Percentiles rank a stretch among this genome's conserved stretches.
Evolutionary conservation across 2,113 vertebrate genomes (phyloP).

Genomic region (Scolopax mira): DNA sequence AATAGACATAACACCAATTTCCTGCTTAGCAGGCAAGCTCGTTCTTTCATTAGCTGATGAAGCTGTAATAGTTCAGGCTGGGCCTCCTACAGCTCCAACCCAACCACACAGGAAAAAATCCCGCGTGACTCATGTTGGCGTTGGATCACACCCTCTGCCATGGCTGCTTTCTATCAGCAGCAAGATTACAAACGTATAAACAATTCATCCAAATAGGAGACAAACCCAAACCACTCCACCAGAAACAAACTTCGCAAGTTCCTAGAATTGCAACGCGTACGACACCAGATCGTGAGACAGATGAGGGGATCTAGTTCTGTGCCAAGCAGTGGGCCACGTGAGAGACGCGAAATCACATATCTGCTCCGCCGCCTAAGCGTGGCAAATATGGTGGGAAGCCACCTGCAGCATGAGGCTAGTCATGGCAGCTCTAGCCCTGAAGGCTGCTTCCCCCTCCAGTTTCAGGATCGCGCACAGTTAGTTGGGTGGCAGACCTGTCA

Average conservation of each 20-base stretch:
- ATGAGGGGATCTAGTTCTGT: not conserved
- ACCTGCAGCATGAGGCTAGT: accelerated
- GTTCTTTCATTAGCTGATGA: not conserved
- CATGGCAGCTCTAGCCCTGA: not conserved
- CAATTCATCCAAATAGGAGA: not conserved
- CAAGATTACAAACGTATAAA: slow-evolving; percentile 19
- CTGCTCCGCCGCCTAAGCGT: not conserved
- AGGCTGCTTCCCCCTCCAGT: not conserved
- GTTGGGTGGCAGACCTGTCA: not conserved
- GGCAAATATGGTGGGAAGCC: not conserved
- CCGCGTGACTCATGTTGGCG: not conserved
- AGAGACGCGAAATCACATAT: not conserved
- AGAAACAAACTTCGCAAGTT: slow-evolving; percentile 9
- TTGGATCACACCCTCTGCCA: not conserved
- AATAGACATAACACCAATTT: not conserved
- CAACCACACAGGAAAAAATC: not conserved
- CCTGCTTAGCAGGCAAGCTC: not conserved
- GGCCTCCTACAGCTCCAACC: not conserved
- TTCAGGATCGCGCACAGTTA: not conserved
- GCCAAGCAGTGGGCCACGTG: not conserved
- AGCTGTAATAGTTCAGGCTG: not conserved
- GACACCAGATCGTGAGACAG: not conserved
- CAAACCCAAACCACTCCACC: not conserved
- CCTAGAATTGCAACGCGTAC: accelerated
- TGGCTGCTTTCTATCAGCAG: not conserved